phyloP scores from a whole-genome alignment of 2,113 vertebrate species.

The Motacilla alba region DNA sequence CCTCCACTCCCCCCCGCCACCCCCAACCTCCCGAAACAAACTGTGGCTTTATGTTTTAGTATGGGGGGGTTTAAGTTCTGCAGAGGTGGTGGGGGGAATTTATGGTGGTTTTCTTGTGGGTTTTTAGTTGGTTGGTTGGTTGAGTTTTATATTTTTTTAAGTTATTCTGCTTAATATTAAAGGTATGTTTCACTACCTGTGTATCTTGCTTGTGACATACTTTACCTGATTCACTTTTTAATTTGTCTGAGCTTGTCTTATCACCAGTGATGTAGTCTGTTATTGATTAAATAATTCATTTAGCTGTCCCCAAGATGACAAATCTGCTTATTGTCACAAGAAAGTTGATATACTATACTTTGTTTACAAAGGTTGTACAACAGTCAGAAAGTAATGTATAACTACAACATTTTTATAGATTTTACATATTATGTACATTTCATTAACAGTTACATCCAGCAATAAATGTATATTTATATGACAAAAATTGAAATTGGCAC shows the following conservation, averaged over 20 bases:
- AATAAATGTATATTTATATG: constrained; percentile 31
- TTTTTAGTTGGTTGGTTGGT: background rate
- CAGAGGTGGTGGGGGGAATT: background rate
- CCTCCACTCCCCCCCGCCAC: accelerated
- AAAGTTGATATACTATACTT: constrained; percentile 60
- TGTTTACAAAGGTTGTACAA: constrained; percentile 50
- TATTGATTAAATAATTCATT: constrained; percentile 72
- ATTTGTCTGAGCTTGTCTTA: constrained; percentile 61
- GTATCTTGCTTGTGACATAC: background rate
- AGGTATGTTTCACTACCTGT: background rate
- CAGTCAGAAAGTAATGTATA: constrained; percentile 42
- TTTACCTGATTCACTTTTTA: constrained; percentile 46
- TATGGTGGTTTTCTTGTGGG: background rate
- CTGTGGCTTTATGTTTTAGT: background rate
- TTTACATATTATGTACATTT: constrained; percentile 44
- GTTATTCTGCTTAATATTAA: background rate
- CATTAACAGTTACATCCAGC: constrained; percentile 17
- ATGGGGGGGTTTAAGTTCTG: background rate
- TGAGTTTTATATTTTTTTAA: accelerated
- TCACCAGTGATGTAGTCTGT: constrained; percentile 40
- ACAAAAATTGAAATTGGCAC: constrained; percentile 25
- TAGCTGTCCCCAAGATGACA: constrained; percentile 55
- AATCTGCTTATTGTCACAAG: constrained; percentile 57
- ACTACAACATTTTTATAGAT: constrained; percentile 54
- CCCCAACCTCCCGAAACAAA: accelerated